Base-by-base conservation (phyloP, 2,113 vertebrate species). In the Boulengeromyrus knoepffleri region DNA sequence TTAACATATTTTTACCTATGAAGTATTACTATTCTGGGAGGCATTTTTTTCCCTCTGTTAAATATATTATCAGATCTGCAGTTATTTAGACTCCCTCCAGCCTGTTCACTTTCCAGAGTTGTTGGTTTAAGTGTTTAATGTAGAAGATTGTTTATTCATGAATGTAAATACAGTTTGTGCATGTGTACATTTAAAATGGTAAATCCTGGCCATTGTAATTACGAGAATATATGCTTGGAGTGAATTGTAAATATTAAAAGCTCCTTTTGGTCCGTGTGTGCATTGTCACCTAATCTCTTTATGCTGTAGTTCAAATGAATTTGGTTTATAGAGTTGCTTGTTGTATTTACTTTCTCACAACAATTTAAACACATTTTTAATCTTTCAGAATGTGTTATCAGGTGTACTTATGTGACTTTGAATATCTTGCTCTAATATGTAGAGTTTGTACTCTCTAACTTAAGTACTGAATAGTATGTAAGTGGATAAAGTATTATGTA, bases 351-450 rank as follows among this genome's bases (percentile, higher is more conserved):
- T 49, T 50, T 86, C 24, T 13, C 47, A 3, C 47, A 45, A 17
- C 42, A 86, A 27, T 86, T 85, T 47, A 27, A 86, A n/a, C 84
- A n/a, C 47, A 47, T 19, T 85, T 86, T 86, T 13, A 86, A 47
- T 50, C n/a, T 49, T 49, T 86, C 45, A 47, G 42, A 70, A 49
- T 70, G 56, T 70, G 10, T 80, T 42, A 80, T 36, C n/a, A 77
- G 74, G 47, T 89, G 66, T 89, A 89, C 62, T 77, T 89, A 89
- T 49, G n/a, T 77, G 31, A 50, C 47, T 89, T 88, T 88, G 47
- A 21, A 45, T 74, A 66, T 74, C 6, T 80, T 77, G 39, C 27
- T n/a, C 46, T 77, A 53, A 50, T n/a, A 49, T 13, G 10, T 77
- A 10, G 45, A 50, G 36, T 56, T 56, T 45, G 47, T 56, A 31